Base-by-base conservation (phyloP, 2,888 invertebrate genomes). In the Dryomyza anilis region DNA sequence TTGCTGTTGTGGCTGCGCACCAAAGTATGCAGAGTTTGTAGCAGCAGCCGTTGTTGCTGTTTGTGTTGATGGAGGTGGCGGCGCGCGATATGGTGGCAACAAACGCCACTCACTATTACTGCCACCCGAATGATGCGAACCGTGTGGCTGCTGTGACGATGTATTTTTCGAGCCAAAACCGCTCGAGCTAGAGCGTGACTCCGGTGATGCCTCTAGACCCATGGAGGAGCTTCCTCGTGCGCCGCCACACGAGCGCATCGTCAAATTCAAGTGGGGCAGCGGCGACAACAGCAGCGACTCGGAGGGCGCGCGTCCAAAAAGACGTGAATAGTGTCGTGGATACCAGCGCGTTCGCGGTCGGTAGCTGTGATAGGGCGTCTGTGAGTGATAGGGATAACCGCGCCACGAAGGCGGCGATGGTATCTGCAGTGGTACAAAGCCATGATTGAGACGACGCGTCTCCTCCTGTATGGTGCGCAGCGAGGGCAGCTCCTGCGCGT, bases 111-210 rank as follows among this genome's bases (percentile, higher is more conserved):
- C 91, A 69, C 88, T 89, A 61, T 90, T 89, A 78, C 91, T 91
- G 39, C 89, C 89, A n/a, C n/a, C n/a, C 68, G 88, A 88, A 71
- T 88, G 86, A 75, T 91, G 89, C 83, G 91, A 91, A 79, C 91
- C 91, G 79, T 91, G 92, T 78, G 92, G 92, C 76, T 91, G 91
- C 65, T 82, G 82, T n/a, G n/a, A n/a, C 27, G 92, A 91, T 36
- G 93, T 94, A 84, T 95, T 95, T 80, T 95, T 94, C 78, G 94
- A 94, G 67, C 94, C 95, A 81, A 95, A 94, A 14, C 95, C 95
- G 79, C 93, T 93, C 39, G 94, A 94, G 76, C 93, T 94, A 19
- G 93, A 93, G 58, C 94, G 88, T 76, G 93, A 93, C 81, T 94
- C 94, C 0, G 95, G 95, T 3, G 94, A 94, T 8, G 93, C 91